phyloP scores from a whole-genome alignment of 2,113 vertebrate species.

The Oncorhynchus keta region DNA sequence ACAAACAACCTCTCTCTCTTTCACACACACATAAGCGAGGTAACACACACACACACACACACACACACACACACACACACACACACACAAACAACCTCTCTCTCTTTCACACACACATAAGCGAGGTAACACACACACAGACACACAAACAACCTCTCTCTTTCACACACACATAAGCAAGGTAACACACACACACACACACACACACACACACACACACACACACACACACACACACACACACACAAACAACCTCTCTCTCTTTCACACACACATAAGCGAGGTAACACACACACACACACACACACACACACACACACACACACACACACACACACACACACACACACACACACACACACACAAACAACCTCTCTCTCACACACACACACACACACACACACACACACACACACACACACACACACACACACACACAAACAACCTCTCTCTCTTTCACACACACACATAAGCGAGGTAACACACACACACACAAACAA shows the following conservation, averaged over 20 bases:
- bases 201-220: conserved; percentile 1
- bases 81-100: not conserved
- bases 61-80: too few relatives aligned
- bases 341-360: not conserved
- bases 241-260: not conserved
- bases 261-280: too few relatives aligned
- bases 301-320: not conserved
- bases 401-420: too few relatives aligned
- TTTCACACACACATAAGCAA: too few relatives aligned
- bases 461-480: too few relatives aligned
- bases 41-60: not conserved
- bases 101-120: too few relatives aligned
- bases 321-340: conserved; percentile 13
- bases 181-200: conserved; percentile 12
- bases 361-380: not conserved
- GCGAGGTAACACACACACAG: too few relatives aligned
- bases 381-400: not conserved
- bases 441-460: too few relatives aligned
- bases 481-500: too few relatives aligned
- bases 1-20: not conserved
- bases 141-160: too few relatives aligned
- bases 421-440: not conserved
- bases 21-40: not conserved
- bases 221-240: not conserved
- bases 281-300: too few relatives aligned